Evolutionary conservation across 2,888 invertebrate genomes (phyloP).

Genomic region (Apodemia duryi): DNA sequence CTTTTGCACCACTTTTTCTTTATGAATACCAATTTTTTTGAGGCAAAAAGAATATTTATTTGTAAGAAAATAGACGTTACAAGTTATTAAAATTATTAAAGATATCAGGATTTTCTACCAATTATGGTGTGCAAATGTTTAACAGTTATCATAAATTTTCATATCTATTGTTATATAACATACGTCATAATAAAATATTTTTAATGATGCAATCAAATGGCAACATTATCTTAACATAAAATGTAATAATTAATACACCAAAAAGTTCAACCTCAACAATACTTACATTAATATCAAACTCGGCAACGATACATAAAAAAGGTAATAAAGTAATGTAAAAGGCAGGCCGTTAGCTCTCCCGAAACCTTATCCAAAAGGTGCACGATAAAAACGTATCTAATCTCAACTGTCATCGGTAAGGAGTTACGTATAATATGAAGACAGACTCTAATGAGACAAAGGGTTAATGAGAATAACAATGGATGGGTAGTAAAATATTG

Average conservation of each 20-base stretch:
- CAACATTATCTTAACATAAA: too few relatives aligned
- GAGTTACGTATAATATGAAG: constrained; percentile 69
- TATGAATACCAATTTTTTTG: too few relatives aligned
- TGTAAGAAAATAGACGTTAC: too few relatives aligned
- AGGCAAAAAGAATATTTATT: too few relatives aligned
- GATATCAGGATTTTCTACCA: too few relatives aligned
- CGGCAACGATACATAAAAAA: constrained; percentile 31
- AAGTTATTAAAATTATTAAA: too few relatives aligned
- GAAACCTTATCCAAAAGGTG: constrained; percentile 38
- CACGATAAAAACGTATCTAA: constrained; percentile 55
- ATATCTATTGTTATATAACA: too few relatives aligned
- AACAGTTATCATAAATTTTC: too few relatives aligned
- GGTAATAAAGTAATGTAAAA: constrained; percentile 33
- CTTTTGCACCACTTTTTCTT: too few relatives aligned
- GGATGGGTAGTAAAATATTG: constrained; percentile 68
- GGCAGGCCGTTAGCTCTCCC: constrained; percentile 22
- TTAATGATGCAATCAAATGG: too few relatives aligned
- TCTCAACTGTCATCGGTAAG: constrained; percentile 66
- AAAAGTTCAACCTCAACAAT: constrained; percentile 23
- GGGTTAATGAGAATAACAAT: constrained; percentile 77
- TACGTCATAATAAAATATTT: too few relatives aligned
- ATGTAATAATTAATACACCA: constrained; percentile 27
- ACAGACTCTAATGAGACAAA: constrained; percentile 73
- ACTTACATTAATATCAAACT: constrained; percentile 15
- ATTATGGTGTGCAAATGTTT: too few relatives aligned